phyloP scores from a whole-genome alignment of 1,140 invertebrate genomes.

The Magallana gigas region DNA sequence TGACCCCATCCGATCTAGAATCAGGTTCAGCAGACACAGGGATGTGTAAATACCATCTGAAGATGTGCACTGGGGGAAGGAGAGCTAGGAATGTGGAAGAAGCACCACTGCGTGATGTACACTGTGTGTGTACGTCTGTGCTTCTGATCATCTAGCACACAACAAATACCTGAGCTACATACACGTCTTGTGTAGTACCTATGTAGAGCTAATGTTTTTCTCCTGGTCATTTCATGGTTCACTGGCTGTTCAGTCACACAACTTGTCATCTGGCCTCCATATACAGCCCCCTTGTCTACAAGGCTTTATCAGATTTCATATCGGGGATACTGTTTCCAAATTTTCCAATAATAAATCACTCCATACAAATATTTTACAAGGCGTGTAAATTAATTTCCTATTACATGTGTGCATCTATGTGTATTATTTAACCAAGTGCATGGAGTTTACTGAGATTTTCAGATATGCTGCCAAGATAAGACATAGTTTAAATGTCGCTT shows the following conservation, averaged over 20 bases:
- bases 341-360: too few species aligned
- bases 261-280: not conserved
- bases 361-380: too few species aligned
- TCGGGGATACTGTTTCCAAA: too few species aligned
- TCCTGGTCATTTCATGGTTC: conserved; percentile 27
- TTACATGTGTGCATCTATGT: too few species aligned
- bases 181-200: conserved; percentile 15
- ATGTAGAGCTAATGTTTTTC: conserved; percentile 9
- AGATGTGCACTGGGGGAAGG: not conserved
- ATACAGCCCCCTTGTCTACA: too few species aligned
- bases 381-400: too few species aligned
- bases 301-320: too few species aligned
- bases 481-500: too few species aligned
- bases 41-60: conserved; percentile 9
- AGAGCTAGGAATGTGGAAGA: conserved; percentile 7
- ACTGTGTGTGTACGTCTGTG: not conserved
- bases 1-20: not conserved
- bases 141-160: not conserved
- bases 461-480: too few species aligned
- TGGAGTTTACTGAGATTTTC: too few species aligned
- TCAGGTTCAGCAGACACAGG: not conserved
- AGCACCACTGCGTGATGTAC: not conserved
- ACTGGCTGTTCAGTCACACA: conserved; percentile 8
- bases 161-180: conserved; percentile 35
- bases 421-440: too few species aligned